Evolutionary conservation across 2,888 invertebrate genomes (phyloP), one percentile per base, ranked within the genome.

Genomic region (Panopea generosa): DNA sequence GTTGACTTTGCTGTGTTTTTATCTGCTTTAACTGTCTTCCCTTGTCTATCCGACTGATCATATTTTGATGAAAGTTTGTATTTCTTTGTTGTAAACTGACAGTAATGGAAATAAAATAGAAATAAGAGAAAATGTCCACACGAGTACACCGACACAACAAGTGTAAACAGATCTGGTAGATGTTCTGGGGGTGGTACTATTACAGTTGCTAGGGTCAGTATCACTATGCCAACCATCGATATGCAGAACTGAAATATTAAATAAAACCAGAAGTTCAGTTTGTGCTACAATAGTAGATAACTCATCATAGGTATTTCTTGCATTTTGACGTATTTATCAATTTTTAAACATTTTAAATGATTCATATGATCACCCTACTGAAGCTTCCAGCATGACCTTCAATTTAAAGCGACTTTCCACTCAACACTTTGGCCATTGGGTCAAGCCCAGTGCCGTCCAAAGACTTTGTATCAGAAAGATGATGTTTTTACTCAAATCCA

Each of bases 161-260:
- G 93, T 0, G 97, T 94, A 93, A 95, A 97, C 43, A 98, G 91
- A 93, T 98, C 96, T 0, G 98, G 98, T 86, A 96, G 96, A 75
- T 93, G 93, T 0, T 91, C 89, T 0, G 98, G 97, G 2, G 97
- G 95, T 60, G 94, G 92, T 0, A 96, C 87, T 62, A 94, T 93
- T 24, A 95, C 90, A 40, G 94, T 93, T 0, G 94, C 93, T 0
- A 95, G 43, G 1, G 95, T 94, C 78, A 97, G 92, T 63, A 94
- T 80, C 0, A 95, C 76, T 92, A 95, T 95, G n/a, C 95, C 95
- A 29, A 94, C 53, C 6, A 96, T 88, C 0, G 97, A 97, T 2
- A 89, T 56, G 16, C 83, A 73, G 70, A 92, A 90, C 92, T 87
- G 90, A 80, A 77, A 91, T 56, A 40, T 40, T 7, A 40, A 40